A percentile compares a stretch with the other conserved stretches of the same genome.
Conservation (phyloP, 2,888 invertebrate species). For the Zaprionus bogoriensis region DNA sequence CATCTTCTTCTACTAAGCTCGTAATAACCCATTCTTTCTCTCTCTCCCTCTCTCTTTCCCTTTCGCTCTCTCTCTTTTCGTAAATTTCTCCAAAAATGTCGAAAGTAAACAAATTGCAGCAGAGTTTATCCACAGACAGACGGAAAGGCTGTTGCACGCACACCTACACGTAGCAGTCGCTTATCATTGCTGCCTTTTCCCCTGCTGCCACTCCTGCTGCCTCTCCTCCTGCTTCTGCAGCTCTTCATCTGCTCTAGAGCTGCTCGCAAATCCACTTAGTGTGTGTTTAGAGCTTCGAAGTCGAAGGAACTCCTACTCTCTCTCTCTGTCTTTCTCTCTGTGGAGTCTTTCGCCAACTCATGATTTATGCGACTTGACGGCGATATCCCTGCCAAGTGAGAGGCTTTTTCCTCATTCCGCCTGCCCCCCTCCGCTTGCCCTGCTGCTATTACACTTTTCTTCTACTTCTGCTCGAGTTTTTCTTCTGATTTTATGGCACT, state of each 20-base stretch:
- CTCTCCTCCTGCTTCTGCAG: constrained; percentile 2
- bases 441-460: too few species aligned
- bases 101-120: constrained; percentile 78
- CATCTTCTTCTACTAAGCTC: constrained; percentile 57
- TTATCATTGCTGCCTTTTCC: constrained; percentile 63
- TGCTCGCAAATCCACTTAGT: constrained; percentile 73
- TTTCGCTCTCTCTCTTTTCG: neutral
- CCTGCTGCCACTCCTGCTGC: neutral
- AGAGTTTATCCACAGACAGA: constrained; percentile 61
- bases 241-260: constrained; percentile 12
- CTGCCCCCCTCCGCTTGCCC: neutral
- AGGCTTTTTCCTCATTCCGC: neutral
- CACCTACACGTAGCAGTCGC: constrained; percentile 29
- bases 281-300: constrained; percentile 55
- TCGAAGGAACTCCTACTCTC: neutral
- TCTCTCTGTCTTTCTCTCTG: neutral
- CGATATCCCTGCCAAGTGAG: neutral
- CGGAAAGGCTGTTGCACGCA: constrained; percentile 25
- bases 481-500: constrained; percentile 56
- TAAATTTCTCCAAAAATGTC: constrained; percentile 69
- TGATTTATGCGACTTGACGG: constrained; percentile 48
- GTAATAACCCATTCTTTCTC: constrained; percentile 69
- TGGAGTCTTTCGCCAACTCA: constrained; percentile 41
- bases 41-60: neutral
- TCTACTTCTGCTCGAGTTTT: neutral